These are phyloP conservation scores for Sarcoramphus papa DNA, from an alignment of 2,797 vertebrate species.

Conservation along the genomic window DNA sequence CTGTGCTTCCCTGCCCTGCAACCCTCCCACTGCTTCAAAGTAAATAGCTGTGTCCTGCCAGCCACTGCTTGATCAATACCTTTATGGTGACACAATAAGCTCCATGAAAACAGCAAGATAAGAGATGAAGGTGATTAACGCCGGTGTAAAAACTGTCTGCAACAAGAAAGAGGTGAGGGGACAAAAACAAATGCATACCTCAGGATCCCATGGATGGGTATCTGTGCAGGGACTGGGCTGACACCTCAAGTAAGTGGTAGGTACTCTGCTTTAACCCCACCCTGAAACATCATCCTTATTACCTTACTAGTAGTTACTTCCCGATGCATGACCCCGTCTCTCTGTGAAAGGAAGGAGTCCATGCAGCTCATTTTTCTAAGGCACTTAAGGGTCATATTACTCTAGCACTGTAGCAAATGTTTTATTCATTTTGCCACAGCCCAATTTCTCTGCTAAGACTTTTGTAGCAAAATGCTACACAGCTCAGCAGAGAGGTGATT, in stretches of 20 bases:
- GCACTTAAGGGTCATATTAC: slow-evolving; percentile 74
- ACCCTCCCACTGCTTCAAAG: slow-evolving; percentile 43
- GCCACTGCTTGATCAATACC: slow-evolving; percentile 57
- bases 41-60: slow-evolving; percentile 58
- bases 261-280: background rate
- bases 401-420: slow-evolving; percentile 63
- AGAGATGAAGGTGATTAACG: slow-evolving; percentile 53
- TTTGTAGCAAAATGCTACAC: slow-evolving; percentile 49
- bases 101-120: slow-evolving; percentile 33
- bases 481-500: slow-evolving; percentile 65
- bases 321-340: background rate
- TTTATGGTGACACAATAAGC: slow-evolving; percentile 52
- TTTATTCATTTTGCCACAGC: slow-evolving; percentile 72
- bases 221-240: background rate
- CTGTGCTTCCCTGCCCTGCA: background rate
- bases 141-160: background rate
- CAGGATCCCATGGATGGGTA: background rate
- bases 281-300: background rate
- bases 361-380: slow-evolving; percentile 59
- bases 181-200: background rate
- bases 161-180: background rate
- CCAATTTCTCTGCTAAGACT: slow-evolving; percentile 59
- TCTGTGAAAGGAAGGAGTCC: slow-evolving; percentile 27
- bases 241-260: background rate
- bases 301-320: background rate